A percentile compares a stretch with the other conserved stretches of the same genome.
Evolutionary conservation across 2,888 invertebrate genomes (phyloP).

Genomic region (Drosophila mayaguana): DNA sequence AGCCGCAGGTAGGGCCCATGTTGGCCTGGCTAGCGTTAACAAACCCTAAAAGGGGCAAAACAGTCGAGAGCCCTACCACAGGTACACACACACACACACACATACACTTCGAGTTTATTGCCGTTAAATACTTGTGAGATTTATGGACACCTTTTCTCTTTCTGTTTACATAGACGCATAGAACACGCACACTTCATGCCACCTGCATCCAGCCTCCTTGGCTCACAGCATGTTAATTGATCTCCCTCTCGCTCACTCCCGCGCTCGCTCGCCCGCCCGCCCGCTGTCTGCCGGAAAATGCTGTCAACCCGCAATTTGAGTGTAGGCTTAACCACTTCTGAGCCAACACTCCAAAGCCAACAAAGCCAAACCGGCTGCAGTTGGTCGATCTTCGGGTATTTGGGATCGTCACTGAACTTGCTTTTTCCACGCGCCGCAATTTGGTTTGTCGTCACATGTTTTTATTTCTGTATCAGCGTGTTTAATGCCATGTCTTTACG

Average conservation of each 20-base stretch:
- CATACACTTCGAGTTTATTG: slow-evolving; percentile 35
- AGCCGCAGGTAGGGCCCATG: slow-evolving; percentile 56
- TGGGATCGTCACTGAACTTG: slow-evolving; percentile 87
- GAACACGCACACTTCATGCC: slow-evolving; percentile 34
- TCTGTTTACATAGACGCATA: slow-evolving; percentile 72
- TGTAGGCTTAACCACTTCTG: slow-evolving; percentile 87
- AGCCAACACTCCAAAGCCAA: slow-evolving; percentile 68
- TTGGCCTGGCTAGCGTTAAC: slow-evolving; percentile 53
- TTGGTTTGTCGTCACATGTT: slow-evolving; percentile 49
- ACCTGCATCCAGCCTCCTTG: slow-evolving; percentile 16
- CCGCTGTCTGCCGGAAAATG: slow-evolving; percentile 86
- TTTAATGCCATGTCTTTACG: slow-evolving; percentile 27
- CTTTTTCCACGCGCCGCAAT: slow-evolving; percentile 87
- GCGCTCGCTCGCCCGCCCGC: background rate
- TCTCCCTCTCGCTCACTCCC: slow-evolving; percentile 60
- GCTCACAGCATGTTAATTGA: slow-evolving; percentile 75
- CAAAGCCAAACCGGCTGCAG: slow-evolving; percentile 85
- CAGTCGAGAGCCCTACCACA: slow-evolving; percentile 41
- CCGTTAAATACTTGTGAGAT: slow-evolving; percentile 62
- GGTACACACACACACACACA: slow-evolving; percentile 25
- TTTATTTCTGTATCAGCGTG: slow-evolving; percentile 8
- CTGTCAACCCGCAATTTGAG: slow-evolving; percentile 86
- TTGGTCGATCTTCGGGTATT: slow-evolving; percentile 60
- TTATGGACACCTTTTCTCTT: slow-evolving; percentile 63
- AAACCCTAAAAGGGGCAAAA: slow-evolving; percentile 59